Percentiles rank a stretch among this genome's conserved stretches.
These are phyloP conservation scores for Eretmochelys imbricata DNA, from an alignment of 2,113 vertebrate species.

Conservation along the genomic window DNA sequence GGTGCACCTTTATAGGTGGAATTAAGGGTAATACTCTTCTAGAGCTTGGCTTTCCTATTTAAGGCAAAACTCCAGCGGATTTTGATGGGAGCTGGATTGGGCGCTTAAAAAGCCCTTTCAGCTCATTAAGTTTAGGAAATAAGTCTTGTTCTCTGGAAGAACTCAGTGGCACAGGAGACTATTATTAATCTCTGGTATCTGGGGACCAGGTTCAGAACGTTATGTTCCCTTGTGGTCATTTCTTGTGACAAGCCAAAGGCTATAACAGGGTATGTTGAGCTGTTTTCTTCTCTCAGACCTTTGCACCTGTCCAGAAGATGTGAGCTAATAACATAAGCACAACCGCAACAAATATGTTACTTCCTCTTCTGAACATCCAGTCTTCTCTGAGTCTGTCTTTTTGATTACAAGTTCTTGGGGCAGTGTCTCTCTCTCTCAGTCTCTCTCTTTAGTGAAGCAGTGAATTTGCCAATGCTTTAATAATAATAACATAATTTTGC, in stretches of 20 bases:
- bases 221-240: neutral
- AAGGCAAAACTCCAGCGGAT: no score
- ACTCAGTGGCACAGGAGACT: neutral
- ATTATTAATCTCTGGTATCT: fast-evolving
- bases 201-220: neutral
- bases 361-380: fast-evolving
- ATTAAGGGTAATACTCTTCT: neutral
- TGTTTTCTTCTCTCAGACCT: no score
- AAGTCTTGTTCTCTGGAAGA: neutral
- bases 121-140: neutral
- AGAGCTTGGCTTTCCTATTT: neutral
- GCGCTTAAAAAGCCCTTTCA: neutral
- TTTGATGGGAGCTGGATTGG: neutral
- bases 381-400: neutral
- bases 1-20: neutral
- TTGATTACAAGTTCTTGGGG: neutral
- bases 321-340: neutral
- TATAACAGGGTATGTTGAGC: neutral
- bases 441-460: neutral
- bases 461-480: neutral
- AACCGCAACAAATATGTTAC: fast-evolving
- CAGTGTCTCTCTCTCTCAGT: neutral
- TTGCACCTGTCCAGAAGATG: neutral
- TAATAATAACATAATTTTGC: neutral
- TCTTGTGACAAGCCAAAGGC: neutral